phyloP scores from a whole-genome alignment of 92 coral and sea anemone species.

The Blastomussa wellsi region DNA sequence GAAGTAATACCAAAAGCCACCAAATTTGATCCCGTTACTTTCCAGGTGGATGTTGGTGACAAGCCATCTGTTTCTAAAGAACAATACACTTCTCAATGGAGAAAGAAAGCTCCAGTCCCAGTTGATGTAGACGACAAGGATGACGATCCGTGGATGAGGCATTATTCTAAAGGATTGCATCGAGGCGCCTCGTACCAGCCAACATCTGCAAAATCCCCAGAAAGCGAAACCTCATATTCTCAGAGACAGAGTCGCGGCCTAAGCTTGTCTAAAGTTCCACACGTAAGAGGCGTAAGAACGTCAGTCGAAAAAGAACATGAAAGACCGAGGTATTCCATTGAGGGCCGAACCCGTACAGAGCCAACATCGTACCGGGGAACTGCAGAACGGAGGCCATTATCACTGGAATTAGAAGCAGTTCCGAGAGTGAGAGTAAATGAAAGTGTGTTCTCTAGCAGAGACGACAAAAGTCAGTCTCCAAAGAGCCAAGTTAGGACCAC shows the following conservation, averaged over 20 bases:
- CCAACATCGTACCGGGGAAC: neutral
- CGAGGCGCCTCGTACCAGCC: constrained; percentile 16
- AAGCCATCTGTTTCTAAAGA: constrained; percentile 1
- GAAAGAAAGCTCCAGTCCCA: constrained; percentile 31
- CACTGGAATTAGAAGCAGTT: neutral
- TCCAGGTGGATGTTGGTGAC: constrained; percentile 1
- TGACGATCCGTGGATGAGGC: constrained; percentile 73
- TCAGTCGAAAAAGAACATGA: constrained; percentile 20
- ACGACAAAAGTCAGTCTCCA: neutral
- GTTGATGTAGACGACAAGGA: constrained; percentile 38
- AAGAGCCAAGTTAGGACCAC: constrained; percentile 11
- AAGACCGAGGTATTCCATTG: constrained; percentile 19
- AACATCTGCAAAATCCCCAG: constrained; percentile 5
- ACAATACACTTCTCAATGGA: neutral
- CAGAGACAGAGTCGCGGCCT: constrained; percentile 17
- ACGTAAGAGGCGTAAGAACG: constrained; percentile 44
- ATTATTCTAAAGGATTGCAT: constrained; percentile 46
- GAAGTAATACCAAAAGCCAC: neutral
- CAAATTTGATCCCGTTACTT: neutral
- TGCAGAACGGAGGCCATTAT: neutral
- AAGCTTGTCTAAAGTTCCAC: constrained; percentile 69
- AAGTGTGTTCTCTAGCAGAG: neutral
- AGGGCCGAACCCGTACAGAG: constrained; percentile 10
- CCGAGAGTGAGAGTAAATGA: neutral
- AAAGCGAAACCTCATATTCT: neutral